Evolutionary conservation across 1,140 invertebrate species (phyloP).

Genomic region (Anastrepha obliqua): DNA sequence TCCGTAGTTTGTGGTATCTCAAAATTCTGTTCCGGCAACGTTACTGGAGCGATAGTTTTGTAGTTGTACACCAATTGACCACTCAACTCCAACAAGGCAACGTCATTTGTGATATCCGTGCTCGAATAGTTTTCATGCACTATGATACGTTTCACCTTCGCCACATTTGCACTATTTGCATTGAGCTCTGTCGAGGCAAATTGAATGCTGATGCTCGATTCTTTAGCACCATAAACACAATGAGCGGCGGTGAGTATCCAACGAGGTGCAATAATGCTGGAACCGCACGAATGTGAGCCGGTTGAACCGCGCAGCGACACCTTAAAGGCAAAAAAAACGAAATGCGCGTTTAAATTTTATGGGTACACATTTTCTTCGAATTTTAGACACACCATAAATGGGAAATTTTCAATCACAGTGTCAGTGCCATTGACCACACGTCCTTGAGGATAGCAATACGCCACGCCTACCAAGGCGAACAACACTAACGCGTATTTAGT

Average conservation of each 20-base stretch:
- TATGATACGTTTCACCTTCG: constrained; percentile 66
- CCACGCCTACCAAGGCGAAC: constrained; percentile 9
- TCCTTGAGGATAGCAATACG: constrained; percentile 58
- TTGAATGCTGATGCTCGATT: constrained; percentile 62
- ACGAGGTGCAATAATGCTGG: constrained; percentile 75
- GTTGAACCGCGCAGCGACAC: constrained; percentile 65
- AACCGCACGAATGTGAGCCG: constrained; percentile 77
- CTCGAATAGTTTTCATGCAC: constrained; percentile 68
- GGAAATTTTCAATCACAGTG: constrained; percentile 63
- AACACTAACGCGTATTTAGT: neutral
- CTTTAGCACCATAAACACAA: constrained; percentile 74
- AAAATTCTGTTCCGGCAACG: constrained; percentile 60
- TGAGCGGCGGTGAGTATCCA: constrained; percentile 79
- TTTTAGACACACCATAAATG: constrained; percentile 64
- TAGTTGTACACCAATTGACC: constrained; percentile 62
- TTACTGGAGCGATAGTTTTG: constrained; percentile 63
- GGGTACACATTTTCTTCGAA: neutral
- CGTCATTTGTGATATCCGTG: constrained; percentile 65
- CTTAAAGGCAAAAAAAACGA: constrained; percentile 57
- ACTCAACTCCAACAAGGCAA: constrained; percentile 63
- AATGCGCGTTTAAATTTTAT: neutral
- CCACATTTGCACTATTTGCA: constrained; percentile 63
- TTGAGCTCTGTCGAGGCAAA: constrained; percentile 63
- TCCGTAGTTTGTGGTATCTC: constrained; percentile 61
- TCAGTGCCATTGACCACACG: constrained; percentile 71